Evolutionary conservation across 2,888 invertebrate species (phyloP).

Genomic region (Tyria jacobaeae): DNA sequence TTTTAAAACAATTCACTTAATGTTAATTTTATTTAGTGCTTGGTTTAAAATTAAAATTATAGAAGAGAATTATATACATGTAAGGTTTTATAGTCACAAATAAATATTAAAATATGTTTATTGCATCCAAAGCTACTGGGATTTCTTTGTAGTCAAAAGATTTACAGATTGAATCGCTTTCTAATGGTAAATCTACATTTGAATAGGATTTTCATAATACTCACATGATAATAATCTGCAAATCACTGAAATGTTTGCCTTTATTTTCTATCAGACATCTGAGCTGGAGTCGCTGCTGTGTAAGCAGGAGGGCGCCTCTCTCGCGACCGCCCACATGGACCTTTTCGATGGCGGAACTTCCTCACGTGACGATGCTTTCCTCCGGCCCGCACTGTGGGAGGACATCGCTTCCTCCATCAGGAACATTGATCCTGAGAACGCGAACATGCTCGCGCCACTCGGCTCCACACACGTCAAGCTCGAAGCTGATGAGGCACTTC

Average conservation of each 20-base stretch:
- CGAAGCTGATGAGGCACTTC: slow-evolving; percentile 88
- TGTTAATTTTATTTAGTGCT: background rate
- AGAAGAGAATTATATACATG: background rate
- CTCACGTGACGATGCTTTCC: slow-evolving; percentile 93
- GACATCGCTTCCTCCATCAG: slow-evolving; percentile 96
- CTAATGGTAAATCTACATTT: slow-evolving; percentile 50
- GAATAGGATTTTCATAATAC: slow-evolving; percentile 52
- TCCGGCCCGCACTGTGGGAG: slow-evolving; percentile 96
- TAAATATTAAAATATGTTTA: slow-evolving; percentile 18
- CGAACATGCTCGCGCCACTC: slow-evolving; percentile 92
- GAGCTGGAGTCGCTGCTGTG: slow-evolving; percentile 93
- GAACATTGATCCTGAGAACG: slow-evolving; percentile 96
- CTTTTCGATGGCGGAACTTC: slow-evolving; percentile 84
- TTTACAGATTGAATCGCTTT: slow-evolving; percentile 40
- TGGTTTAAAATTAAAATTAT: background rate
- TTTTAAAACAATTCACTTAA: no score
- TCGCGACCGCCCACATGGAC: slow-evolving; percentile 88
- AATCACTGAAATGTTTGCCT: slow-evolving; percentile 26
- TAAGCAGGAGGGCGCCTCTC: slow-evolving; percentile 90
- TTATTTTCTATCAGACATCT: slow-evolving; percentile 87
- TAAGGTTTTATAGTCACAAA: background rate
- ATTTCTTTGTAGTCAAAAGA: slow-evolving; percentile 33
- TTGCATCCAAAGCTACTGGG: slow-evolving; percentile 24
- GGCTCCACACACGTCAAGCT: slow-evolving; percentile 91
- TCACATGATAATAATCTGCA: slow-evolving; percentile 33